A percentile compares a stretch with the other conserved stretches of the same genome.
phyloP scores from a whole-genome alignment of 1,140 invertebrate species.

The Diabrotica undecimpunctata region DNA sequence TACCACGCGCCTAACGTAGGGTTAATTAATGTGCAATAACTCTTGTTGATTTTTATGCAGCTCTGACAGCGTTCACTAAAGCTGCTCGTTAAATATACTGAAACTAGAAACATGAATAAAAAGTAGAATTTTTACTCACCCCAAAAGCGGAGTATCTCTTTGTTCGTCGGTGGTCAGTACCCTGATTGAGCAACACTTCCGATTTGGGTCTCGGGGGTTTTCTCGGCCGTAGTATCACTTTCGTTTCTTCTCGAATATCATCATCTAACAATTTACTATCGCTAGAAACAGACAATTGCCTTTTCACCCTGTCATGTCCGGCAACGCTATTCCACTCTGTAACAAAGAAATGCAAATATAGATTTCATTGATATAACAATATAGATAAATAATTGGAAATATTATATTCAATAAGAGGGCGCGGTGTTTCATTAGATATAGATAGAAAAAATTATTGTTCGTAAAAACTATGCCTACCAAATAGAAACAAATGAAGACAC shows the following conservation, averaged over 20 bases:
- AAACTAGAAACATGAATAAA: too few species aligned
- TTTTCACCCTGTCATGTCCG: slow-evolving; percentile 73
- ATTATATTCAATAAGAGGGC: background rate
- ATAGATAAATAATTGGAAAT: background rate
- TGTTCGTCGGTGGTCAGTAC: slow-evolving; percentile 64
- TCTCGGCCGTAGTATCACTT: slow-evolving; percentile 81
- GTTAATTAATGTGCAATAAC: too few species aligned
- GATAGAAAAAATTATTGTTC: too few species aligned
- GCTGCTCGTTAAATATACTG: too few species aligned
- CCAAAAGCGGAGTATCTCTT: slow-evolving; percentile 90
- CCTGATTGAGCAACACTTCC: slow-evolving; percentile 75
- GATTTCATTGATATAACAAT: background rate
- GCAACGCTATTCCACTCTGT: slow-evolving; percentile 75
- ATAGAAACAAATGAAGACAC: too few species aligned
- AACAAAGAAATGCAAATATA: slow-evolving; percentile 29
- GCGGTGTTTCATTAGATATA: too few species aligned
- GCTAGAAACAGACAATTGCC: slow-evolving; percentile 84
- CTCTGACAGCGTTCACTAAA: too few species aligned
- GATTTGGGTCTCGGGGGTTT: slow-evolving; percentile 86
- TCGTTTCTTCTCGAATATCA: slow-evolving; percentile 76
- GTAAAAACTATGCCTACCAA: too few species aligned
- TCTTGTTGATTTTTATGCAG: too few species aligned
- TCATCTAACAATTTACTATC: slow-evolving; percentile 86
- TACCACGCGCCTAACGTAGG: too few species aligned
- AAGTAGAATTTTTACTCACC: slow-evolving; percentile 56